Conservation (phyloP, 2,797 vertebrate genomes). For the Spondyliosoma cantharus region DNA sequence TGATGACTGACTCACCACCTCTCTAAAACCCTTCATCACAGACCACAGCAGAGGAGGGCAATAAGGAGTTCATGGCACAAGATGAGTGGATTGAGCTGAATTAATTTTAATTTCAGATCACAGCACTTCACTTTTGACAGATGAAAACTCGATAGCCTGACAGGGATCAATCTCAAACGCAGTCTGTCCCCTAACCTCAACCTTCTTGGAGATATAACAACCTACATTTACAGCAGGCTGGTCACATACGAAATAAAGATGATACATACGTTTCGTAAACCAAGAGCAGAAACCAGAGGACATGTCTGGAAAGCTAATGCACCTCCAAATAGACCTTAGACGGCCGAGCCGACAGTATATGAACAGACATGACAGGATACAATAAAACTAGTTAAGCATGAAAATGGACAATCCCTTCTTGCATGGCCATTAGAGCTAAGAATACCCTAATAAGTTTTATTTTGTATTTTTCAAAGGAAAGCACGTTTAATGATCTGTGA, state of each 20-base stretch:
- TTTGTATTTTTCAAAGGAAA: constrained; percentile 70
- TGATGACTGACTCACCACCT: constrained; percentile 46
- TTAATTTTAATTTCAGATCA: constrained; percentile 78
- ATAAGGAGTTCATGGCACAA: constrained; percentile 51
- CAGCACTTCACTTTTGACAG: constrained; percentile 76
- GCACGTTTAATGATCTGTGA: constrained; percentile 70
- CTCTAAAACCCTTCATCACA: constrained; percentile 37
- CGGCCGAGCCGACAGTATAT: constrained; percentile 44
- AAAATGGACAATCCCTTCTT: constrained; percentile 62
- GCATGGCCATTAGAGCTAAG: constrained; percentile 59
- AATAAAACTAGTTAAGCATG: constrained; percentile 69
- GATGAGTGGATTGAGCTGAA: constrained; percentile 66
- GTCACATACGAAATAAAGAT: constrained; percentile 54
- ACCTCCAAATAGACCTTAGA: constrained; percentile 51
- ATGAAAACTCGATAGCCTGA: constrained; percentile 64
- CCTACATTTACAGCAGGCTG: constrained; percentile 58
- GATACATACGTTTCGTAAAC: constrained; percentile 59
- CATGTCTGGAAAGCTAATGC: constrained; percentile 68
- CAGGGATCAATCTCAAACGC: constrained; percentile 58
- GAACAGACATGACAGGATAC: constrained; percentile 68
- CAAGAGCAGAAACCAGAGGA: constrained; percentile 43
- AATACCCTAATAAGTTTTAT: constrained; percentile 69
- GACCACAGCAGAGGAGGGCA: constrained; percentile 51
- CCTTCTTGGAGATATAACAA: constrained; percentile 51
- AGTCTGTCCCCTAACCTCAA: constrained; percentile 50